Percentiles rank a stretch among this genome's conserved stretches.
These are phyloP conservation scores for Aporophyla nigra DNA, from an alignment of 2,888 invertebrate species.

Conservation along the genomic window DNA sequence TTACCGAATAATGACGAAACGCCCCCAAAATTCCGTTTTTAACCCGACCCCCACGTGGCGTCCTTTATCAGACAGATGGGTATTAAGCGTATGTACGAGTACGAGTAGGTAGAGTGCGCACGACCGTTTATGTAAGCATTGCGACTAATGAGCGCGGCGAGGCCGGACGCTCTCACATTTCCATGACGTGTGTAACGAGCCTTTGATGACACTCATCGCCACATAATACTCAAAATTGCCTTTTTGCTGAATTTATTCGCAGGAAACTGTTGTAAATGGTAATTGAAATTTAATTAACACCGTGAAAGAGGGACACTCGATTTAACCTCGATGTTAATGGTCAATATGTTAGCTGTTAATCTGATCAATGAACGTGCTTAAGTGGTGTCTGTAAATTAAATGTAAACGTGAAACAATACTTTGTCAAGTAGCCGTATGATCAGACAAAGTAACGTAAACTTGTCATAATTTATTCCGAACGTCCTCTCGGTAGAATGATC, in stretches of 20 bases:
- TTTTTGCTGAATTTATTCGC: slow-evolving; percentile 54
- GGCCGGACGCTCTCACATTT: slow-evolving; percentile 62
- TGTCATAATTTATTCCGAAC: neutral
- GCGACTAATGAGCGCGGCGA: slow-evolving; percentile 63
- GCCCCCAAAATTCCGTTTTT: slow-evolving; percentile 26
- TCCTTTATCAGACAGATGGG: slow-evolving; percentile 39
- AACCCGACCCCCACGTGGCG: neutral
- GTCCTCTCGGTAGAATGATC: neutral
- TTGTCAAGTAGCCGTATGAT: neutral
- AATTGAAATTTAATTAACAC: slow-evolving; percentile 62
- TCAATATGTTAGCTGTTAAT: slow-evolving; percentile 33
- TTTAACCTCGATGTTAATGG: slow-evolving; percentile 47
- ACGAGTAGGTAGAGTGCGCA: slow-evolving; percentile 37
- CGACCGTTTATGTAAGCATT: slow-evolving; percentile 53
- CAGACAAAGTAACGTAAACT: neutral
- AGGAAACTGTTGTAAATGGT: slow-evolving; percentile 45
- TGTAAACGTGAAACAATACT: slow-evolving; percentile 1
- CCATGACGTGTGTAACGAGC: slow-evolving; percentile 70
- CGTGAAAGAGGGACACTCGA: slow-evolving; percentile 21
- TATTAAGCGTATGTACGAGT: neutral
- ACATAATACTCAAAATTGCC: slow-evolving; percentile 55
- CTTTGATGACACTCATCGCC: slow-evolving; percentile 68
- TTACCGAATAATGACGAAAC: slow-evolving; percentile 18
- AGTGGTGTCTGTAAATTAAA: slow-evolving; percentile 9
- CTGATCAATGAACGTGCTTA: slow-evolving; percentile 19